These are phyloP conservation scores for Callyntrura guangdongensis DNA, from an alignment of 2,888 invertebrate species.

Conservation along the genomic window DNA sequence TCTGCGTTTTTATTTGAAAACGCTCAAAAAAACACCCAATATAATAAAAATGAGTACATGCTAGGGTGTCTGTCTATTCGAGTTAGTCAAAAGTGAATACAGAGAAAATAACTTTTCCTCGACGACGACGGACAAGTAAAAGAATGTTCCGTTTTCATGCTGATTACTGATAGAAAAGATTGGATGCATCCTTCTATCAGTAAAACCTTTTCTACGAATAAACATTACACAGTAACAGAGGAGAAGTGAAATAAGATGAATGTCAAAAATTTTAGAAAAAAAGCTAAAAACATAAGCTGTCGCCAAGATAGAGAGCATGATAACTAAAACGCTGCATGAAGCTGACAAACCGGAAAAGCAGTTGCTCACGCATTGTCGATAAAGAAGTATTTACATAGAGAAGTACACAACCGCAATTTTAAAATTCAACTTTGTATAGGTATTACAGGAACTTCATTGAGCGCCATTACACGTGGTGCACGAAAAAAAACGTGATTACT, in stretches of 20 bases:
- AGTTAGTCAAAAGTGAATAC: background rate
- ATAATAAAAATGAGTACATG: constrained; percentile 27
- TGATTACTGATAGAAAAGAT: background rate
- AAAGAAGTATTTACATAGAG: background rate
- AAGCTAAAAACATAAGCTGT: background rate
- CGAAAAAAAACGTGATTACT: no score
- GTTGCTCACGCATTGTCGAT: background rate
- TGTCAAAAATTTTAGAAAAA: no score
- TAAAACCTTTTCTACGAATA: no score
- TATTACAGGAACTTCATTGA: no score
- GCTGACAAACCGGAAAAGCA: background rate
- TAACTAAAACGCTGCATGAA: background rate
- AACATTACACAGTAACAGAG: no score
- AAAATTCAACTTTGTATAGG: no score
- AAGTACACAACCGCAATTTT: no score
- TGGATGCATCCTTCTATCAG: no score
- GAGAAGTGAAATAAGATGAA: no score
- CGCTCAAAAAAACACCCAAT: background rate
- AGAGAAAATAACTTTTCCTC: background rate
- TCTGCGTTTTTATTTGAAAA: constrained; percentile 33
- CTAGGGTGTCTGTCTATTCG: background rate
- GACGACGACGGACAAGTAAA: background rate
- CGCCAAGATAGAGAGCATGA: background rate
- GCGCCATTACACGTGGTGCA: no score
- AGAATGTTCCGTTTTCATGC: background rate